phyloP scores from a whole-genome alignment of 2,113 vertebrate species.

The Okapia johnstoni region DNA sequence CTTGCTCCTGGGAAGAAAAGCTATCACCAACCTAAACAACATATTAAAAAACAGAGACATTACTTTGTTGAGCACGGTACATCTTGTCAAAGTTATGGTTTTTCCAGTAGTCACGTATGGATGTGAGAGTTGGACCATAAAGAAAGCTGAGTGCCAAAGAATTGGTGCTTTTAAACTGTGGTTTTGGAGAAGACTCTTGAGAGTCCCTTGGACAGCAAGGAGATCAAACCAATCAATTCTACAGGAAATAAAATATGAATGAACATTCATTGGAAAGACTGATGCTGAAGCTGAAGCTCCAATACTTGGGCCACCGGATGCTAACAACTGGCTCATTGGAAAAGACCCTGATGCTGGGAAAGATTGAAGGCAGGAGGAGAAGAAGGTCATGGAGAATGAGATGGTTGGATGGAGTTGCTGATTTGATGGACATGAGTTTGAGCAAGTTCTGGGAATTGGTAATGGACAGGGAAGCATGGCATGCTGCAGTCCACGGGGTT shows the following conservation, averaged over 20 bases:
- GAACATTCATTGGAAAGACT: not conserved
- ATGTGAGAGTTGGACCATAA: not conserved
- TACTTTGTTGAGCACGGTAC: not conserved
- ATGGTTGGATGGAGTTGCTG: not conserved
- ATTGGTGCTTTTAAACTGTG: not conserved
- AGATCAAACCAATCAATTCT: not conserved
- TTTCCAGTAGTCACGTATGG: not conserved
- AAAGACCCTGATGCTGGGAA: not conserved
- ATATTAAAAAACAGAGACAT: not conserved
- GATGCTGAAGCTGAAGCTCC: not conserved
- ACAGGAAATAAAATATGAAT: not conserved
- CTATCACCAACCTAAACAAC: not conserved
- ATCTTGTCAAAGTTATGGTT: not conserved
- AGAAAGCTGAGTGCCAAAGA: not conserved
- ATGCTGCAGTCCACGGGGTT: not conserved
- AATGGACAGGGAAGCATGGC: not conserved
- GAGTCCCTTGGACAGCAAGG: not conserved
- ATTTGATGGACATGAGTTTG: not conserved
- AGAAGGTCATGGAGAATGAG: not conserved
- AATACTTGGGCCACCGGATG: fast-evolving
- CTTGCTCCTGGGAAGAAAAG: not conserved
- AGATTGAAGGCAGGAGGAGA: not conserved
- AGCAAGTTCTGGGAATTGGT: fast-evolving
- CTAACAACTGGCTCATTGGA: not conserved
- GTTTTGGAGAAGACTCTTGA: not conserved